Evolutionary conservation across 2,113 vertebrate genomes (phyloP).

Genomic region (Lucifuga dentata): DNA sequence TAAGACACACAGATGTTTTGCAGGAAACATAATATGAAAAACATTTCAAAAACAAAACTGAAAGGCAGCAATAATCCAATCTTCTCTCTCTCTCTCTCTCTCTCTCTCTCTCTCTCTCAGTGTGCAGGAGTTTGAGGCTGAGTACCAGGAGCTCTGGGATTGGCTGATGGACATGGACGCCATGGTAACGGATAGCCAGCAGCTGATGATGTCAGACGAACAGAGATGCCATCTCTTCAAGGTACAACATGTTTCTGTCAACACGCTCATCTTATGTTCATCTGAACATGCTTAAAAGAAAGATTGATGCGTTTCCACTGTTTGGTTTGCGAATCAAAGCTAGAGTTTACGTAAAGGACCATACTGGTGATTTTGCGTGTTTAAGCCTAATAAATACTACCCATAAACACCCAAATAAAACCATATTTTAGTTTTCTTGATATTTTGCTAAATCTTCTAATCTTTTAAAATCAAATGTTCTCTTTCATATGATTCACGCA

Average conservation of each 20-base stretch:
- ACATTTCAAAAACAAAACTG: constrained; percentile 3
- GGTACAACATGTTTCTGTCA: constrained; percentile 80
- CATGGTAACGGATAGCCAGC: constrained; percentile 94
- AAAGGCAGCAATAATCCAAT: background rate
- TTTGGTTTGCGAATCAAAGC: no score
- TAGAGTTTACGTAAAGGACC: no score
- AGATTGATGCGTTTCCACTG: no score
- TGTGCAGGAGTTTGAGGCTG: constrained; percentile 94
- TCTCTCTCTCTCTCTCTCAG: constrained; percentile 77
- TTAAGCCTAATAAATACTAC: no score
- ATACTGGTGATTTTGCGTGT: no score
- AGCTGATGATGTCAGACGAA: constrained; percentile 98
- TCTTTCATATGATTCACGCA: no score
- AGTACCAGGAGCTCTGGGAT: constrained; percentile 98
- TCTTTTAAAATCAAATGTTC: no score
- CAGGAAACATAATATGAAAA: constrained; percentile 6
- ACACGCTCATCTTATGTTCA: no score
- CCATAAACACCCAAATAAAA: no score
- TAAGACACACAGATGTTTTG: background rate
- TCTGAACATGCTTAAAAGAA: no score
- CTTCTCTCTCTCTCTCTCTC: constrained; percentile 51
- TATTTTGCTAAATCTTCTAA: no score
- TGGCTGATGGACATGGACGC: constrained; percentile 99
- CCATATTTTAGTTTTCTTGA: no score
- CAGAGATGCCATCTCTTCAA: constrained; percentile 97